Percentiles rank a stretch among this genome's conserved stretches.
Conservation (phyloP, 1,140 invertebrate species). For the Drosophila pallidifrons region DNA sequence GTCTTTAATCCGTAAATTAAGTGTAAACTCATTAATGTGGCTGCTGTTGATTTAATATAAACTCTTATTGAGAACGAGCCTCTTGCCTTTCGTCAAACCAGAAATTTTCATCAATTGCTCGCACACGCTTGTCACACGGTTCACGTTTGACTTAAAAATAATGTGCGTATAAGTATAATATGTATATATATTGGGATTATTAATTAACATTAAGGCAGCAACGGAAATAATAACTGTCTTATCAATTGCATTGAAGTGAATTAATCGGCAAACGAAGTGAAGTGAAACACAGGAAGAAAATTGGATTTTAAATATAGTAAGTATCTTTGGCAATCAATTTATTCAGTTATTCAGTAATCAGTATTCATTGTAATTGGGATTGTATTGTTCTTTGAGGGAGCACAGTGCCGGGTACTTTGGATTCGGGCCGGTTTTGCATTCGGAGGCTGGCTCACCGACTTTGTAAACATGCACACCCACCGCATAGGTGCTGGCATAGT, state of each 20-base stretch:
- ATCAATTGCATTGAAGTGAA: constrained; percentile 43
- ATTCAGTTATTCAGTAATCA: constrained; percentile 16
- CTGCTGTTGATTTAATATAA: constrained; percentile 12
- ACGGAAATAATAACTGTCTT: constrained; percentile 52
- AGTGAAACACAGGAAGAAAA: constrained; percentile 27
- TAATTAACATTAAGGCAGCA: constrained; percentile 54
- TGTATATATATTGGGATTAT: constrained; percentile 27
- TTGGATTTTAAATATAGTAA: neutral
- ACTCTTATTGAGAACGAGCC: constrained; percentile 17
- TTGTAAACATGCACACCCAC: constrained; percentile 72
- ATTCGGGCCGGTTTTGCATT: constrained; percentile 72
- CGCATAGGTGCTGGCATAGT: constrained; percentile 80
- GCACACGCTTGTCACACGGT: constrained; percentile 41
- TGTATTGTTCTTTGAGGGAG: constrained; percentile 66
- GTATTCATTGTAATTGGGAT: constrained; percentile 78
- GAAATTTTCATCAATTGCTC: neutral
- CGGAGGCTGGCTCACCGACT: constrained; percentile 69
- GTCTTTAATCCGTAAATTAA: constrained; percentile 14
- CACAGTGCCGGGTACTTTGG: constrained; percentile 68
- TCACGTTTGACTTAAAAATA: constrained; percentile 43
- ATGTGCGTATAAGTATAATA: constrained; percentile 27
- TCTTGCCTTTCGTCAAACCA: constrained; percentile 1
- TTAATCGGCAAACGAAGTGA: constrained; percentile 23
- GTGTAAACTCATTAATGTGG: constrained; percentile 16
- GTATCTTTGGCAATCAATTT: constrained; percentile 43